These are phyloP conservation scores for Tyria jacobaeae DNA, from an alignment of 2,888 invertebrate species.

Conservation along the genomic window DNA sequence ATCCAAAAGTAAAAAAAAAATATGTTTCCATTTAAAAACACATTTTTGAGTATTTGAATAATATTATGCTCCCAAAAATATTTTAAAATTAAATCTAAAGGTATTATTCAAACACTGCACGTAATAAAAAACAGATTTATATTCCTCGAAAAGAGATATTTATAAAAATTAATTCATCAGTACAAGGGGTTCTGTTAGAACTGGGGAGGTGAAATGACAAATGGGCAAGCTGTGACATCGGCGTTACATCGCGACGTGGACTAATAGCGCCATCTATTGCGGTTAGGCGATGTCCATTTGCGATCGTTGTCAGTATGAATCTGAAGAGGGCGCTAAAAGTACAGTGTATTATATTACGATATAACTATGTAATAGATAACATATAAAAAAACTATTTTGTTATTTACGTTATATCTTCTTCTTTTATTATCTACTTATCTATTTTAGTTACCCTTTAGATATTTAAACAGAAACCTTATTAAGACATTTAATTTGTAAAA, in stretches of 20 bases:
- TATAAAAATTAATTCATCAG: constrained; percentile 79
- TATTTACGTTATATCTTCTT: neutral
- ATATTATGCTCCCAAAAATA: constrained; percentile 1
- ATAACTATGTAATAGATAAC: no score
- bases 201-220: constrained; percentile 67
- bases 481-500: neutral
- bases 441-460: neutral
- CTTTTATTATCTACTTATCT: neutral
- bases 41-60: neutral
- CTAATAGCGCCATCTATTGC: constrained; percentile 83
- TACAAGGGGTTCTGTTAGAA: constrained; percentile 53
- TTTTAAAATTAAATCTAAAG: constrained; percentile 25
- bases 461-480: neutral
- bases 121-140: constrained; percentile 51
- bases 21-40: neutral
- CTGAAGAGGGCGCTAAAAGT: constrained; percentile 57
- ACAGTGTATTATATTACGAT: neutral
- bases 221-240: constrained; percentile 76
- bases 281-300: constrained; percentile 65
- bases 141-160: constrained; percentile 49
- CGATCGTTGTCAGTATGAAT: constrained; percentile 56
- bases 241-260: constrained; percentile 67
- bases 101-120: constrained; percentile 31
- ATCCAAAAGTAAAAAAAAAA: neutral
- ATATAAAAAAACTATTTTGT: neutral